Conservation (phyloP, 2,797 vertebrate species). For the Brachymystax lenok region DNA sequence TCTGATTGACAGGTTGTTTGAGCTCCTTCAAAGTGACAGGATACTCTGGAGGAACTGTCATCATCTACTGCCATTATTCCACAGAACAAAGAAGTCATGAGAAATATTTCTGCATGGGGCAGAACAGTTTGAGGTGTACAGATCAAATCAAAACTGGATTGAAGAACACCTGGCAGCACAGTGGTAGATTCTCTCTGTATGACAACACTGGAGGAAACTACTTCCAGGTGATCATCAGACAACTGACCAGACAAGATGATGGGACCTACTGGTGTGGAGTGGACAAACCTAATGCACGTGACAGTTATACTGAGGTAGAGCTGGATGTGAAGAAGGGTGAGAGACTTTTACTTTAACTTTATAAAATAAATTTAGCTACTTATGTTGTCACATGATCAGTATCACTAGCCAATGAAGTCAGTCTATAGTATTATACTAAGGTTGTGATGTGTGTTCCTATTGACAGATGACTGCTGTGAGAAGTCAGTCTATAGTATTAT, state of each 20-base stretch:
- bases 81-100: neutral
- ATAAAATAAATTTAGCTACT: neutral
- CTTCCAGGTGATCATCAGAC: conserved; percentile 2
- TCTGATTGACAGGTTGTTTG: neutral
- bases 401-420: too few species aligned
- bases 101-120: neutral
- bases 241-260: neutral
- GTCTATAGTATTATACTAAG: too few species aligned
- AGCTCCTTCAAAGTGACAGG: neutral
- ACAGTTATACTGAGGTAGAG: neutral
- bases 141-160: neutral
- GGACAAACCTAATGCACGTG: accelerated
- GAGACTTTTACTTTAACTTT: neutral
- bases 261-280: conserved; percentile 4
- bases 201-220: neutral
- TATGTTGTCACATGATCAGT: neutral
- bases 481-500: too few species aligned
- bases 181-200: conserved; percentile 9
- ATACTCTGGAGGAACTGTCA: accelerated
- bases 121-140: too few species aligned
- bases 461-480: too few species aligned
- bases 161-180: neutral
- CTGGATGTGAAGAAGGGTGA: neutral
- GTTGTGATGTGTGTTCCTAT: too few species aligned
- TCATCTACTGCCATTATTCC: conserved; percentile 31